These are phyloP conservation scores for Streblospio benedicti DNA, from an alignment of 1,140 invertebrate species.

Conservation along the genomic window DNA sequence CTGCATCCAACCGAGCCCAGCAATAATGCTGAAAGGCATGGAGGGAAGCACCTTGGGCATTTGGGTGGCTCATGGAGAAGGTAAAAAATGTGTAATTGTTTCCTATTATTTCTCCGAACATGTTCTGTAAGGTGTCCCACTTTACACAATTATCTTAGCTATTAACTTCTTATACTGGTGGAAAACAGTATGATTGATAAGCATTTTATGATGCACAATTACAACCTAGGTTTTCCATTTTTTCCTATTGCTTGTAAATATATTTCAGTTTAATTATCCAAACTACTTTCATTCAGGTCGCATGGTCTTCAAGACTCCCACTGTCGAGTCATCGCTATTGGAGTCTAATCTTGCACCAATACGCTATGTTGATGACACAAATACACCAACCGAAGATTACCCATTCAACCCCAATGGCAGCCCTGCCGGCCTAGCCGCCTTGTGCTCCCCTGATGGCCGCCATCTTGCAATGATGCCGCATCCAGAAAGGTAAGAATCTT, in stretches of 20 bases:
- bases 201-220: no score
- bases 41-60: slow-evolving; percentile 73
- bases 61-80: slow-evolving; percentile 96
- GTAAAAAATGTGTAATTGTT: no score
- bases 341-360: slow-evolving; percentile 61
- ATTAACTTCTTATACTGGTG: no score
- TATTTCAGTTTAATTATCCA: no score
- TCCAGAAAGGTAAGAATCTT: no score
- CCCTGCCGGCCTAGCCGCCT: slow-evolving; percentile 64
- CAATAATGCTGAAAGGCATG: slow-evolving; percentile 85
- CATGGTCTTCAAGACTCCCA: slow-evolving; percentile 51
- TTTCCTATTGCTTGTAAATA: no score
- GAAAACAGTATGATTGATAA: background rate
- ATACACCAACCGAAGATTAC: slow-evolving; percentile 67
- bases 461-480: slow-evolving; percentile 98
- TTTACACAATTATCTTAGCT: background rate
- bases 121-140: background rate
- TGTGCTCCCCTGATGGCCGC: slow-evolving; percentile 79
- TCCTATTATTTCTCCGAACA: background rate
- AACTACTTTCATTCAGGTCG: no score
- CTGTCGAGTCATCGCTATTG: slow-evolving; percentile 54
- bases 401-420: slow-evolving; percentile 93
- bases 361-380: slow-evolving; percentile 73
- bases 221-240: no score
- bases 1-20: slow-evolving; percentile 58